Conservation (phyloP, 2,888 invertebrate genomes). For the Cephus sareptanus region DNA sequence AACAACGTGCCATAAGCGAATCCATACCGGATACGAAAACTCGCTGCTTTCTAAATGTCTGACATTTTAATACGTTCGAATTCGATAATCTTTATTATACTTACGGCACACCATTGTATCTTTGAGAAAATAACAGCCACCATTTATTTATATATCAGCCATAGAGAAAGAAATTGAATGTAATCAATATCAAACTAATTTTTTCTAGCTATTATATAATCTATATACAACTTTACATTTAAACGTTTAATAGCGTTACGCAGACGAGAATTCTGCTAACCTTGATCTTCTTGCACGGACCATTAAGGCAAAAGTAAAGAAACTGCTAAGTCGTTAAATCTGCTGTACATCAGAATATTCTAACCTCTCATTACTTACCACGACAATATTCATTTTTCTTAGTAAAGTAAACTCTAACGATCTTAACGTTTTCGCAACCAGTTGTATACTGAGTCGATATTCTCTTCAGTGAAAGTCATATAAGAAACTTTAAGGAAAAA, state of each 20-base stretch:
- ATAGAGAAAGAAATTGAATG: background rate
- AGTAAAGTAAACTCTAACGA: background rate
- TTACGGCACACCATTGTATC: too few species aligned
- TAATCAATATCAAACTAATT: background rate
- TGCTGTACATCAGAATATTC: background rate
- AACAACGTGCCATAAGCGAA: background rate
- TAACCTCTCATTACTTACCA: conserved; percentile 8
- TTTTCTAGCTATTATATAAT: background rate
- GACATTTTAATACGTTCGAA: background rate
- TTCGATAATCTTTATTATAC: background rate
- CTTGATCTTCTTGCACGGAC: background rate
- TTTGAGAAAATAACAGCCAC: background rate
- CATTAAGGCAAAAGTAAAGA: background rate
- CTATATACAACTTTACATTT: background rate
- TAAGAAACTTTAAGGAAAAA: conserved; percentile 29
- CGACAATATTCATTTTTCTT: conserved; percentile 10
- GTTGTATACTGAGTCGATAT: conserved; percentile 38
- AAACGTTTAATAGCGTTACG: background rate
- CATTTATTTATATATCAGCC: background rate
- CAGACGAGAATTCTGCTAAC: background rate
- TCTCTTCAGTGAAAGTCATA: conserved; percentile 48
- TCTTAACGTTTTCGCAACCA: conserved; percentile 25
- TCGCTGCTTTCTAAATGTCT: conserved; percentile 1
- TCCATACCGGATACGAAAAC: background rate
- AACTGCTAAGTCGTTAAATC: background rate